Base-by-base conservation (phyloP, 2,888 invertebrate species). In the Graphium colonna region DNA sequence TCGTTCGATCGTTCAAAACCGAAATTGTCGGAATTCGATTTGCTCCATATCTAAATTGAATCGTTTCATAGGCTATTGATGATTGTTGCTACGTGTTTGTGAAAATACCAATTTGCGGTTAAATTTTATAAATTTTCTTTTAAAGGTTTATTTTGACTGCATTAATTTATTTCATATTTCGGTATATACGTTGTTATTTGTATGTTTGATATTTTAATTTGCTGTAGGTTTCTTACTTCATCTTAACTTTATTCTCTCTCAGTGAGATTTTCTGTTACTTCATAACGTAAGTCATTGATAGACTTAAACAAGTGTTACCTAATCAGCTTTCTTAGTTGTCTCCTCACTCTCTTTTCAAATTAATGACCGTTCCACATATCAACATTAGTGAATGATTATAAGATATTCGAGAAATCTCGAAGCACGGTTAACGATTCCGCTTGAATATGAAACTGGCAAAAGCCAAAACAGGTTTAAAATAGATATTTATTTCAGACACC, bases 361-460 rank as follows among this genome's bases (percentile, higher is more conserved):
- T 72, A 71, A 74, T 70, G 67, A 63, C 68, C 69, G 75, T 78
- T 73, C 78, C 62, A 79, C 73, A 78, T 78, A 71, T 75, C 64
- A 68, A 68, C 69, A 69, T 69, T 67, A 67, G 59, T 59, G 47
- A 46, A 26, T 48, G 28, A 70, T 69, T 73, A 75, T 71, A 71
- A 73, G 69, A 61, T 60, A 60, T 58, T 63, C 63, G 68, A 71
- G 71, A 71, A 72, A 67, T 69, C 65, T 64, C 64, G 57, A 62
- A 56, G 60, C 62, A 62, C 62, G 57, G 61, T 58, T 59, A 64
- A 63, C 61, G 28, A 63, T 64, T 65, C 13, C 61, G 60, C 63
- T 62, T 62, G 63, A 64, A 64, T 63, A 65, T 12, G 44, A 42
- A 43, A 52, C 63, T 61, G 61, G 62, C 57, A 61, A 65, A 62